Evolutionary conservation across 2,113 vertebrate species (phyloP).

Genomic region (Potamarius usumacintae): DNA sequence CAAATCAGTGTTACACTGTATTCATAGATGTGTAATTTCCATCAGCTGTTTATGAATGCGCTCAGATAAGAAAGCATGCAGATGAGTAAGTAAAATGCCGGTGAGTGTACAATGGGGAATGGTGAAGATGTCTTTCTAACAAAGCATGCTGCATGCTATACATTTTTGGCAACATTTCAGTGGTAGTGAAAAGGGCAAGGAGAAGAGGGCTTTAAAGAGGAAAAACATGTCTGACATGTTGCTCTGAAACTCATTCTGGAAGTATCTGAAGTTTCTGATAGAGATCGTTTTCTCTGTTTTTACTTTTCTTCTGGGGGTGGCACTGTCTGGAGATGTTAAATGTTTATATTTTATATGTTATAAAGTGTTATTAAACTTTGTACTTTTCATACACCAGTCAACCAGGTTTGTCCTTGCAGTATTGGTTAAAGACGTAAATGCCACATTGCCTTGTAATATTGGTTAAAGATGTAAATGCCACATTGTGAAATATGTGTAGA

Average conservation of each 20-base stretch:
- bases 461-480: too few species aligned
- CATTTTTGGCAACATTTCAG: neutral
- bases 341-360: neutral
- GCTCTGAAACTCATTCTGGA: neutral
- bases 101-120: too few species aligned
- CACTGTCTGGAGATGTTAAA: neutral
- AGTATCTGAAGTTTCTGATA: neutral
- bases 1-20: neutral
- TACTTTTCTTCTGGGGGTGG: neutral
- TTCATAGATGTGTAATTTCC: neutral
- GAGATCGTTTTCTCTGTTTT: neutral
- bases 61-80: neutral
- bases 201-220: neutral
- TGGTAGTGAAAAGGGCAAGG: neutral
- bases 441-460: too few species aligned
- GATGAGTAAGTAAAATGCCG: neutral
- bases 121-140: neutral
- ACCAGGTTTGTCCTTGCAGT: neutral
- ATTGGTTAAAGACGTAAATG: neutral
- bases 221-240: slow-evolving; percentile 18
- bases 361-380: neutral
- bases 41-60: neutral
- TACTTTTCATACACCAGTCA: neutral
- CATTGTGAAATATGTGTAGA: neutral
- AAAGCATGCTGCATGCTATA: neutral